Base-by-base conservation (phyloP, 2,888 invertebrate species). In the Stomorhina lunata region DNA sequence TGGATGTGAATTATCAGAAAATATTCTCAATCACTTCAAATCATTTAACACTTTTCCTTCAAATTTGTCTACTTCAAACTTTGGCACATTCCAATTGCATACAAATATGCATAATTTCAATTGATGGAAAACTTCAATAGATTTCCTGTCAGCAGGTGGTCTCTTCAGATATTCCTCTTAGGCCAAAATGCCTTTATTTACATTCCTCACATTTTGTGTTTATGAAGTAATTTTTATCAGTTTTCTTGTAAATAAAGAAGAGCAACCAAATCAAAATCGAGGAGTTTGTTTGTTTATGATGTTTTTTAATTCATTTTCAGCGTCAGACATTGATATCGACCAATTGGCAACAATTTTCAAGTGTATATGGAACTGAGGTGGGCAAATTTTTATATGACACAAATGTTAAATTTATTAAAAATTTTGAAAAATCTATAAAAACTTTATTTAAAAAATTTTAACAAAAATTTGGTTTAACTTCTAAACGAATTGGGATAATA, bases 131-230 rank as follows among this genome's bases (percentile, higher is more conserved):
- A 77, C 50, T 84, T 77, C 81, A 84, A 83, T 73, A 84, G 84
- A 86, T 85, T 88, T 89, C 88, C 89, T 89, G 86, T 81, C 89
- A 87, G 87, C 88, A 88, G 89, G 88, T 89, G 89, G 88, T 87
- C 88, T 81, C 48, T 53, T 57, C 50, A 55, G 63, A 37, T 7
- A 34, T n/a, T 65, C 48, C 48, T 40, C 29, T 57, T 37, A 10
- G 55, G 63, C 55, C 34, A 63, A 71, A 71, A 45, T 43, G 15
- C 15, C 5, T 61, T 7, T 5, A 29, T 66, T 45, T 25, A 2
- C 6, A 22, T 34, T 25, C 15, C n/a, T 15, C n/a, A 10, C 20
- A 37, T 29, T 1, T 5, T 20, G 2, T 63, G 48, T 71, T 65
- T 71, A 57, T 71, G 34, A 63, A 71, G 48, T 53, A 59, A 43